Percentiles rank a stretch among this genome's conserved stretches.
Evolutionary conservation across 2,797 vertebrate species (phyloP).

Genomic region (Okamejei kenojei): DNA sequence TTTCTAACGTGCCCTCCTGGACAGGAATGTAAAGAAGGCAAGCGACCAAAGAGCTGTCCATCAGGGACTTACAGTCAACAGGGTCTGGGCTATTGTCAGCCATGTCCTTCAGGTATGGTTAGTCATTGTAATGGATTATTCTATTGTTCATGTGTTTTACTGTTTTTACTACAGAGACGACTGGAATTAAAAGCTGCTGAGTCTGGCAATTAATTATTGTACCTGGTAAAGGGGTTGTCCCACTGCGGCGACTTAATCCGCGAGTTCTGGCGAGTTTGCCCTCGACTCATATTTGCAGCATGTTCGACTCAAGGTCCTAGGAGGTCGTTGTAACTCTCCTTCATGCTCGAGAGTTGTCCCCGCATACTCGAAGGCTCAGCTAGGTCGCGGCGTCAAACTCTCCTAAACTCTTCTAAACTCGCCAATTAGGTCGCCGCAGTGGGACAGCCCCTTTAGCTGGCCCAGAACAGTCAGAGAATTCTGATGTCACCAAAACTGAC

Average conservation of each 20-base stretch:
- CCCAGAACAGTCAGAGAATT: neutral
- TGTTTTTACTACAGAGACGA: neutral
- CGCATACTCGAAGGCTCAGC: too few relatives aligned
- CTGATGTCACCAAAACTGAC: neutral
- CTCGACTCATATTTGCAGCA: too few relatives aligned
- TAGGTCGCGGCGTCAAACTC: too few relatives aligned
- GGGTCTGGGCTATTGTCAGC: neutral
- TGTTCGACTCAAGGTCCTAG: too few relatives aligned
- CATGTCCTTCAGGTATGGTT: neutral
- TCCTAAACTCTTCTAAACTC: too few relatives aligned
- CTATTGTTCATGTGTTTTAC: neutral
- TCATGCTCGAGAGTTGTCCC: too few relatives aligned
- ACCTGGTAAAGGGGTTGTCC: neutral
- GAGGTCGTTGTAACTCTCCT: too few relatives aligned
- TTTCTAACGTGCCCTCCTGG: neutral
- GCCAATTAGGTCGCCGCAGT: too few relatives aligned
- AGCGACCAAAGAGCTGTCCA: neutral
- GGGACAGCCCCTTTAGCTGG: neutral
- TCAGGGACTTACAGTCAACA: neutral
- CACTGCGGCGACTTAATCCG: too few relatives aligned
- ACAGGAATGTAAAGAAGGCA: slow-evolving; percentile 23
- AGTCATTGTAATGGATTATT: slow-evolving; percentile 4
- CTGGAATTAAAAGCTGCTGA: neutral
- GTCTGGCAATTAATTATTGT: neutral
- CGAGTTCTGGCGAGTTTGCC: too few relatives aligned